Base-by-base conservation (phyloP, 1,140 invertebrate species). In the Chionoecetes opilio region DNA sequence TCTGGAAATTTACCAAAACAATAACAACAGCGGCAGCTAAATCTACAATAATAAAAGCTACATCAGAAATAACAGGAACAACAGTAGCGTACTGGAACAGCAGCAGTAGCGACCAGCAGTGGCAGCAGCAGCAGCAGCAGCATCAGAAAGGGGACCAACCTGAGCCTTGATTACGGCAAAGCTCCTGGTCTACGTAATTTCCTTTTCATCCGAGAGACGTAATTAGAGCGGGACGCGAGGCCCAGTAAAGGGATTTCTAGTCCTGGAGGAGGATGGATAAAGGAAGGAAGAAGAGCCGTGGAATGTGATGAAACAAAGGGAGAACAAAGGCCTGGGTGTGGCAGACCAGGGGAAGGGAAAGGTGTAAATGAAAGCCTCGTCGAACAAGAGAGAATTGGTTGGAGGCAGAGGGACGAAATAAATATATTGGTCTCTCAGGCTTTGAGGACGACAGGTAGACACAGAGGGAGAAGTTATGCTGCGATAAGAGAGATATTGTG, bases 241-340 rank as follows among this genome's bases (percentile, higher is more conserved):
- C 63, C 63, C 63, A 75, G 63, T 75, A 75, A 75, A 75, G 63
- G 63, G 63, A 75, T 75, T 75, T 75, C 21, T 75, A 75, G 63
- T 75, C 63, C 63, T 75, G 63, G 21, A 26, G 63, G 63, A n/a
- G 63, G 63, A 75, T n/a, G 63, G 63, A n/a, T n/a, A n/a, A 21
- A 26, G 63, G 8, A 26, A n/a, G 63, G 63, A 75, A 75, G 63
- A n/a, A 75, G n/a, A n/a, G 21, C 21, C 63, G 63, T n/a, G 21
- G 63, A n/a, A 75, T 75, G 63, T n/a, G 63, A 75, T 75, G 63
- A n/a, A 75, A n/a, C 63, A 26, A n/a, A 75, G 63, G 1, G n/a
- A 75, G 63, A 75, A 75, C 63, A 75, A 75, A 75, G 63, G 21
- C n/a, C 21, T 75, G 63, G 63, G 63, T 26, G 63, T 75, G 63